These are phyloP conservation scores for Syngnathus scovelli DNA, from an alignment of 2,113 vertebrate genomes.

Conservation along the genomic window DNA sequence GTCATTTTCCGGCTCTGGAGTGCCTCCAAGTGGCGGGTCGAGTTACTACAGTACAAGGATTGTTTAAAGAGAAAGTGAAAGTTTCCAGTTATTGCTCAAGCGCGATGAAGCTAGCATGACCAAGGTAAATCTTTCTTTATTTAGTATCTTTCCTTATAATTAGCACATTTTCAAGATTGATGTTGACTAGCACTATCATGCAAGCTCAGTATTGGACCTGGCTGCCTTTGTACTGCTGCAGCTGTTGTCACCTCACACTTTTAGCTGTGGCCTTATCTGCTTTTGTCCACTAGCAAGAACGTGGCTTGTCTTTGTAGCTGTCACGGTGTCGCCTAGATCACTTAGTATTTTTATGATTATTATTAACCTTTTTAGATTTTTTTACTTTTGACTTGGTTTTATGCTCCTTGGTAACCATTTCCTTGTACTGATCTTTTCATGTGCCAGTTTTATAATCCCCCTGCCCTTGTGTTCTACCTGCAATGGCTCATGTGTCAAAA, in stretches of 20 bases:
- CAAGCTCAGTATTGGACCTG: constrained; percentile 14
- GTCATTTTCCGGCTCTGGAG: background rate
- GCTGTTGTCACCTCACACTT: constrained; percentile 52
- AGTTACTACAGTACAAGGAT: constrained; percentile 22
- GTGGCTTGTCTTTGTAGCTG: background rate
- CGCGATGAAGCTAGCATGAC: constrained; percentile 23
- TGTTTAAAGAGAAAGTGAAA: constrained; percentile 58
- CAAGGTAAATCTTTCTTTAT: constrained; percentile 33
- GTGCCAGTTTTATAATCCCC: background rate
- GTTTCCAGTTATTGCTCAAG: constrained; percentile 7
- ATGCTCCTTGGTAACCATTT: background rate
- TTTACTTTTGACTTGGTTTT: background rate
- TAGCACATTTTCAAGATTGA: background rate
- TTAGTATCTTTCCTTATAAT: background rate
- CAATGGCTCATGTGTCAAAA: background rate
- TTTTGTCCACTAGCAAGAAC: constrained; percentile 32
- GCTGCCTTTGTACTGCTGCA: constrained; percentile 29
- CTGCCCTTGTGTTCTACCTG: background rate
- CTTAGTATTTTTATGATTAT: no score
- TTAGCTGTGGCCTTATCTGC: constrained; percentile 42
- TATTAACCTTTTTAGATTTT: no score
- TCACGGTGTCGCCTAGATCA: background rate
- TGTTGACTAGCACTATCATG: background rate
- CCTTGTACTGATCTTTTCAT: background rate
- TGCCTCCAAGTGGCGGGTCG: background rate